A percentile compares a stretch with the other conserved stretches of the same genome.
Evolutionary conservation across 2,888 invertebrate species (phyloP).

Genomic region (Plutella xylostella): DNA sequence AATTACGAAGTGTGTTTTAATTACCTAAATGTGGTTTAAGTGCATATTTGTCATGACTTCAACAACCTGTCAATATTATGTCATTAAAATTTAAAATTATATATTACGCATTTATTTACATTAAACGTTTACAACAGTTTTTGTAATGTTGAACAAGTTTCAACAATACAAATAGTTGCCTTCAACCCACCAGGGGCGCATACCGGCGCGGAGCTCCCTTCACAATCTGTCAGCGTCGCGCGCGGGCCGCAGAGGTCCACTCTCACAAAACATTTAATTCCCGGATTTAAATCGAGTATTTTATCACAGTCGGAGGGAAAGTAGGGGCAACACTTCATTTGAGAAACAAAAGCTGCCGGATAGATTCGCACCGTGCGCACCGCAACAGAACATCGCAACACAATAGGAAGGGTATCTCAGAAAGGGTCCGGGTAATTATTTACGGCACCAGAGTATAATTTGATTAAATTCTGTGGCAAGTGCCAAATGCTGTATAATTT

Average conservation of each 20-base stretch:
- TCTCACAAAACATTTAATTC: not conserved
- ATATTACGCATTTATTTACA: too few relatives aligned
- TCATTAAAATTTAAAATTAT: too few relatives aligned
- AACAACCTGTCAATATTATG: too few relatives aligned
- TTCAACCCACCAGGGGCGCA: not conserved
- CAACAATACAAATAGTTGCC: not conserved
- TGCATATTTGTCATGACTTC: too few relatives aligned
- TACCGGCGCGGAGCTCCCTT: not conserved
- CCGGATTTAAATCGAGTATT: not conserved
- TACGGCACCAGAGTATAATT: not conserved
- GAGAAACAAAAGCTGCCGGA: not conserved
- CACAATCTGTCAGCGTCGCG: slow-evolving; percentile 1
- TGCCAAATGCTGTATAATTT: too few relatives aligned
- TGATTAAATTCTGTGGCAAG: too few relatives aligned
- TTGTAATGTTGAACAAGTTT: too few relatives aligned
- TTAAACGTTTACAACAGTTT: too few relatives aligned
- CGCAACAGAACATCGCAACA: not conserved
- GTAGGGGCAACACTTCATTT: not conserved
- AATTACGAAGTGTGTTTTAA: too few relatives aligned
- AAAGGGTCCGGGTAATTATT: not conserved
- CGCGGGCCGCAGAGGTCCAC: not conserved
- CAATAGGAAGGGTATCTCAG: not conserved
- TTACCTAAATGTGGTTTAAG: too few relatives aligned
- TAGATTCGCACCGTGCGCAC: not conserved
- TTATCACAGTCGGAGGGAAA: not conserved